Base-by-base conservation (phyloP, 2,113 vertebrate species). In the Lipophrys pholis region DNA sequence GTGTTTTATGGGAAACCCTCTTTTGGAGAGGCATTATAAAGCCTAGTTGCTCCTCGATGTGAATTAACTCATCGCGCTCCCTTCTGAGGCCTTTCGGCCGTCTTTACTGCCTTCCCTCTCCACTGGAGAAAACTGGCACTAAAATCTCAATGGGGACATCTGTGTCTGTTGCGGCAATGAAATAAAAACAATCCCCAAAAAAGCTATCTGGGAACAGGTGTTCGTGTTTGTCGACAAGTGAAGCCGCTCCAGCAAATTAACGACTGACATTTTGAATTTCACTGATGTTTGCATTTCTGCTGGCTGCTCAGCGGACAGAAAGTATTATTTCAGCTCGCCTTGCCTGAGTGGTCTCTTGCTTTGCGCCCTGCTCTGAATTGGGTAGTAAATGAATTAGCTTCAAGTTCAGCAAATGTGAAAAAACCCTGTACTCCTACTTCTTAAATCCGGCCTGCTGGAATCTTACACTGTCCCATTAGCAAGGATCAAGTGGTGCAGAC, bases 61-160 rank as follows among this genome's bases (percentile, higher is more conserved):
- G 71, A 80, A 83, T 88, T 80, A 75, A 73, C 76, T 52, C 83
- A 51, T 75, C 55, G 15, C 12, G 5, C 56, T 77, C 46, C 52
- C 55, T 63, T 88, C 75, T 39, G 70, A 81, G 80, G 76, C 74
- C 74, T 64, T 81, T 86, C 82, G 78, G 86, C 85, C 81, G 73
- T 84, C 76, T 86, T 85, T 83, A 88, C 76, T 51, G 83, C 73
- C 72, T 80, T 62, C 17, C 53, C 69, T 80, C 78, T 82, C 79
- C 52, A 78, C 39, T 73, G 82, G 72, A 76, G 71, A 82, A 83
- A 86, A 76, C 77, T 87, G 80, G 58, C 78, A 90, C 78, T 90
- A 90, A 90, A 92, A 91, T 84, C 84, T 91, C 81, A 85, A 92
- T 81, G 73, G 87, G 87, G 78, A 89, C 88, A 89, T 88, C 89